phyloP scores from a whole-genome alignment of 2,797 vertebrate genomes.

The Numenius phaeopus region DNA sequence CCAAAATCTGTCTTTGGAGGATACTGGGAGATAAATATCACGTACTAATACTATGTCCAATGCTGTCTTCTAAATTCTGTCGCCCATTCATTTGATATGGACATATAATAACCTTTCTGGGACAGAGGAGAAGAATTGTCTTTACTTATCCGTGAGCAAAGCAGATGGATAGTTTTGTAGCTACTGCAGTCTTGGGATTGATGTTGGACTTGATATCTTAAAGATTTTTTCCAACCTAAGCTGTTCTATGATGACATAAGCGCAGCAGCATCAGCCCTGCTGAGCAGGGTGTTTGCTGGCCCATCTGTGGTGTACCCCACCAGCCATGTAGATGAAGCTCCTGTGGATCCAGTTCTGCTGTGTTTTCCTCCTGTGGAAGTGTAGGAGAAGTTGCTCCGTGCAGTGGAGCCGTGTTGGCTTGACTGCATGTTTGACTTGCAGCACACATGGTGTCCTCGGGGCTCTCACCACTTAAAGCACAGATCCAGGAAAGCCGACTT shows the following conservation, averaged over 20 bases:
- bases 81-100: background rate
- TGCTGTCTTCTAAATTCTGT: background rate
- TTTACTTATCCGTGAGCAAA: background rate
- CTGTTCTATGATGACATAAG: background rate
- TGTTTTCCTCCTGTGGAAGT: background rate
- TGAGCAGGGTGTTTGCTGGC: background rate
- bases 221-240: background rate
- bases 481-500: background rate
- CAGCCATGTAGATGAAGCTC: background rate
- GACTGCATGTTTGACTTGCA: background rate
- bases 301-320: background rate
- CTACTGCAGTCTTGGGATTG: background rate
- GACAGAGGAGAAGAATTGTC: background rate
- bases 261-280: background rate
- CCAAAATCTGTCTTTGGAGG: background rate
- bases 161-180: background rate
- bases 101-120: background rate
- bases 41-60: background rate
- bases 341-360: background rate
- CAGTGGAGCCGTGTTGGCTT: background rate
- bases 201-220: background rate
- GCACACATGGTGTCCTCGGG: background rate
- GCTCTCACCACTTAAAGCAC: background rate
- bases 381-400: background rate
- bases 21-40: background rate